Evolutionary conservation across 37 sponge, comb jelly and placozoan species (phyloP), one percentile per base, ranked within the genome.

Genomic region (Ephydatia muelleri): DNA sequence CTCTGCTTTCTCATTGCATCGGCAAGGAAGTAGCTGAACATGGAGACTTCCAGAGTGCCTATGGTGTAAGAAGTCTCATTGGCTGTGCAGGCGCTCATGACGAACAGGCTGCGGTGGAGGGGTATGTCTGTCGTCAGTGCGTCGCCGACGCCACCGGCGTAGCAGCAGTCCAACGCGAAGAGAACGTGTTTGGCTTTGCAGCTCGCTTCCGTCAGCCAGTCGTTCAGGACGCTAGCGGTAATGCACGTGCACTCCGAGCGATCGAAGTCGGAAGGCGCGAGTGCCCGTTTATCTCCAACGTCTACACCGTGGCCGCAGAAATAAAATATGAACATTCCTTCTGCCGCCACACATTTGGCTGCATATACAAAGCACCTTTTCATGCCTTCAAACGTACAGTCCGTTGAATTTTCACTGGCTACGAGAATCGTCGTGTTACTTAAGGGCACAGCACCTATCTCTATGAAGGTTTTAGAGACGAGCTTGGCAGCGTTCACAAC

Each of bases 281-380:
- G 77, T 22, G 66, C 87, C 90, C 87, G 89, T 22, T 83, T 25
- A 39, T 70, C 16, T 57, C 16, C 16, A 9, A 91, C 76, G 2
- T 31, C 65, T 28, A 87, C 73, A 11, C 94, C 91, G 37, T 94
- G 94, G n/a, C 91, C 94, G 27, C 83, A 85, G 79, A 88, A 90
- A 68, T 83, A 76, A 79, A 90, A 90, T 5, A 90, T 35, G 66
- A 90, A 85, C 9, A 90, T 26, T 1, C 91, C 91, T n/a, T 77
- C 72, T 0, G 67, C 47, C 27, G 84, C 85, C 11, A 87, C 94
- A 31, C 67, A 81, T 12, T 65, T 38, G 5, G 94, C 94, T 3
- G 49, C n/a, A 19, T 87, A 67, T 37, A 78, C 82, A 37, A 93
- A 87, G 13, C 72, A 22, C 21, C 30, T 34, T 32, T 85, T 83